phyloP scores from a whole-genome alignment of 2,797 vertebrate species.

The Gastrophryne carolinensis region DNA sequence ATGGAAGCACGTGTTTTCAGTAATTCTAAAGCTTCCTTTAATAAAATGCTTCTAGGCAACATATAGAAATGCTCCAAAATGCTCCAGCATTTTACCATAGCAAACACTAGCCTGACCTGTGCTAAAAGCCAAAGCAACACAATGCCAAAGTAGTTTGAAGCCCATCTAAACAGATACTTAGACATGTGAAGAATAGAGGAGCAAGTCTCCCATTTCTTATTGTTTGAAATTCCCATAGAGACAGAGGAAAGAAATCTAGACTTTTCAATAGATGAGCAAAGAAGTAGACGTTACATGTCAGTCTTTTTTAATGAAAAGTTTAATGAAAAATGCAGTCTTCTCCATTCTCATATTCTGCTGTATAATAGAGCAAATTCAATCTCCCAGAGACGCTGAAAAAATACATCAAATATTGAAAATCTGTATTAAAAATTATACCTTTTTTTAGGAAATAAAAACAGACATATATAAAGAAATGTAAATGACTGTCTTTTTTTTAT shows the following conservation, averaged over 20 bases:
- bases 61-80: too few species aligned
- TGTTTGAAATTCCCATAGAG: constrained; percentile 44
- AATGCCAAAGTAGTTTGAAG: too few species aligned
- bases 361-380: constrained; percentile 29
- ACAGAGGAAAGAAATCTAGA: constrained; percentile 24
- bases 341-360: not conserved
- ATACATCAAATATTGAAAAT: not conserved
- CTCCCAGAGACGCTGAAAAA: constrained; percentile 9
- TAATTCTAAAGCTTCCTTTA: too few species aligned
- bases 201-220: not conserved
- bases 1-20: too few species aligned
- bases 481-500: too few species aligned
- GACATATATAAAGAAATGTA: not conserved
- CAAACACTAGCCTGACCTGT: too few species aligned
- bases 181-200: not conserved
- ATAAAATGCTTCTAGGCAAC: too few species aligned
- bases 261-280: constrained; percentile 28
- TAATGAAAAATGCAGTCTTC: constrained; percentile 27
- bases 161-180: too few species aligned
- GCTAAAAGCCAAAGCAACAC: too few species aligned
- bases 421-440: not conserved
- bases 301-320: constrained; percentile 42
- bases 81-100: too few species aligned
- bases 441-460: not conserved
- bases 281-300: constrained; percentile 24